Percentiles rank a stretch among this genome's conserved stretches.
Conservation (phyloP, 2,797 vertebrate genomes). For the Chelon labrosus region DNA sequence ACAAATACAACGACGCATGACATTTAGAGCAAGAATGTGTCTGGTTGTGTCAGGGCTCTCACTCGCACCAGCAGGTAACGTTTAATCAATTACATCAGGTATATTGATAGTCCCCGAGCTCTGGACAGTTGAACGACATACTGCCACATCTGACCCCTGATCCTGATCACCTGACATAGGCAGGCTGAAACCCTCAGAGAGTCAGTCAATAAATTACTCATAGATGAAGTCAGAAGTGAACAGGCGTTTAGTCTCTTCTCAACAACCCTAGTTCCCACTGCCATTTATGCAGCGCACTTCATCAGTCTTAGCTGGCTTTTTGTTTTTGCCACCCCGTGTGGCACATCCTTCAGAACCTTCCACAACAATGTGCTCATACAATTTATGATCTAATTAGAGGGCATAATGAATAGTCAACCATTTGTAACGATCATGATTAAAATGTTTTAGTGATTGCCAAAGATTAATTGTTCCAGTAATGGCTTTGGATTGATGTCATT, state of each 20-base stretch:
- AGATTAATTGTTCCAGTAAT: constrained; percentile 82
- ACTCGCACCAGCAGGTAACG: constrained; percentile 21
- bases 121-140: constrained; percentile 44
- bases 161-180: constrained; percentile 43
- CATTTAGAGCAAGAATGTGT: constrained; percentile 45
- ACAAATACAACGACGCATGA: constrained; percentile 46
- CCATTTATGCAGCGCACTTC: constrained; percentile 49
- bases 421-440: constrained; percentile 81
- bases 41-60: constrained; percentile 4
- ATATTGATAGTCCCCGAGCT: constrained; percentile 31
- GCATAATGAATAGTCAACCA: constrained; percentile 82
- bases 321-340: constrained; percentile 68
- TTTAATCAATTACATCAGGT: constrained; percentile 46
- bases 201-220: constrained; percentile 58
- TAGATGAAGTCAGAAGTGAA: constrained; percentile 44
- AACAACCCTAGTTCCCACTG: constrained; percentile 29
- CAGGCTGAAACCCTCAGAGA: constrained; percentile 16
- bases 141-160: constrained; percentile 46
- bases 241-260: constrained; percentile 46
- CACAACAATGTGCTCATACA: constrained; percentile 73
- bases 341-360: constrained; percentile 68
- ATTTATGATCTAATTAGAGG: constrained; percentile 83
- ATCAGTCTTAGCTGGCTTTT: constrained; percentile 56
- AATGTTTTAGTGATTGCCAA: constrained; percentile 79
- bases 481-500: constrained; percentile 75